Conservation (phyloP, 2,888 invertebrate species). For the Drosophila phalerata region DNA sequence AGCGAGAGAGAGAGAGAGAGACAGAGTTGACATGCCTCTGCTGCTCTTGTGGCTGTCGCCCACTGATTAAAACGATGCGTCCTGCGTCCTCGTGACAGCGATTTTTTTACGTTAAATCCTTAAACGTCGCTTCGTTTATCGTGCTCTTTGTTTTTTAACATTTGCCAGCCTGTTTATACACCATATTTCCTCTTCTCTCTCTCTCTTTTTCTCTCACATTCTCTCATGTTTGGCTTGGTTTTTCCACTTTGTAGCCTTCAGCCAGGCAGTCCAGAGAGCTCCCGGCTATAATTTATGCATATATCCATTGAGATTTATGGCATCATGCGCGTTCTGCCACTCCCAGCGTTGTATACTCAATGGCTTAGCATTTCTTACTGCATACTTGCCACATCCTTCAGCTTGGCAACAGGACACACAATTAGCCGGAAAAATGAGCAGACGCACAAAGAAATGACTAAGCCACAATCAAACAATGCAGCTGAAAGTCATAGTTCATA, state of each 20-base stretch:
- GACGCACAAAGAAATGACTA: slow-evolving; percentile 47
- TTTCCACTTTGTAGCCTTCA: slow-evolving; percentile 29
- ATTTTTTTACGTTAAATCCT: slow-evolving; percentile 80
- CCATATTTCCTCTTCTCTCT: background rate
- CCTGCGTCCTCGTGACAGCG: slow-evolving; percentile 61
- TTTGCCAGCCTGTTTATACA: slow-evolving; percentile 29
- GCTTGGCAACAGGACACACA: slow-evolving; percentile 64
- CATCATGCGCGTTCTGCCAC: slow-evolving; percentile 38
- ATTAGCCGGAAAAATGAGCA: slow-evolving; percentile 76
- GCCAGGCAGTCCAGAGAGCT: slow-evolving; percentile 19
- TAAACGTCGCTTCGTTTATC: slow-evolving; percentile 71
- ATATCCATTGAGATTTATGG: slow-evolving; percentile 79
- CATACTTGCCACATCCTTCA: slow-evolving; percentile 38
- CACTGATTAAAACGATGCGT: slow-evolving; percentile 77
- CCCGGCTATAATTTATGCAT: slow-evolving; percentile 80
- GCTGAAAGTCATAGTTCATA: slow-evolving; percentile 54
- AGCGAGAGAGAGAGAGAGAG: slow-evolving; percentile 21
- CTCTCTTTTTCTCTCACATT: background rate
- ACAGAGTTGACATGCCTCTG: slow-evolving; percentile 44
- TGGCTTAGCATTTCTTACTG: slow-evolving; percentile 65
- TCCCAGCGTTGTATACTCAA: slow-evolving; percentile 54
- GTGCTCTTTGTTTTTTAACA: slow-evolving; percentile 64
- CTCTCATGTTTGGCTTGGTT: slow-evolving; percentile 14
- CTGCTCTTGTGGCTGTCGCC: slow-evolving; percentile 42
- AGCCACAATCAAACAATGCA: slow-evolving; percentile 72